Base-by-base conservation (phyloP, 2,113 vertebrate species). In the Thamnophis sirtalis region DNA sequence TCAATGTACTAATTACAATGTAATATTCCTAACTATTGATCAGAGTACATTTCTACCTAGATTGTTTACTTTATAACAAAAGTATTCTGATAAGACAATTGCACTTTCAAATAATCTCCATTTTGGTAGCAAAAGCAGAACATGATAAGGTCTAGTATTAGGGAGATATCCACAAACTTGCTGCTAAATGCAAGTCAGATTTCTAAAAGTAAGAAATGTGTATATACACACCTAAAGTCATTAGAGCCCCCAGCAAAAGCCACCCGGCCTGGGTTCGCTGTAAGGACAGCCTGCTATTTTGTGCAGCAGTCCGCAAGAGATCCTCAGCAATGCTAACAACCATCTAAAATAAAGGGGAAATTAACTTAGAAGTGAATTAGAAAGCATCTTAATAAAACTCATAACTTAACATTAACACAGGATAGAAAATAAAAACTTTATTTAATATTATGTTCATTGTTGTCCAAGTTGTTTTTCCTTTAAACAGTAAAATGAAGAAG, bases 251-350 rank as follows among this genome's bases (percentile, higher is more conserved):
- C 87, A 99, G 98, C 91, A 99, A 97, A 95, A 99, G 98, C 99
- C 99, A 99, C 11, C 99, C 99, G 80, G 99, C 99, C 92, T 99
- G 99, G 1, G 99, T 99, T 0, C 99, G 97, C 96, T 99, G 99
- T 94, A 99, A 98, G 54, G 99, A 99, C 7, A 99, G 97, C 9
- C 99, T 98, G 95, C 99, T 99, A 87, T 99, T 99, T 94, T 99
- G 99, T 1, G 99, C 98, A 7, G 99, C 99, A 4, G 99, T 99
- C 73, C 99, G 97, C 93, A 99, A 96, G 53, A 99, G 98, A 95
- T 99, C 99, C 96, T 99, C 99, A 87, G 99, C 99, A 94, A 99
- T 99, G 91, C 98, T 99, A 94, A 99, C 99, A 93, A 99, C 98
- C 98, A 99, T 98, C 99, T 99, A 55, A 98, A 92, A 92, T 93